A percentile compares a stretch with the other conserved stretches of the same genome.
Evolutionary conservation across 2,797 vertebrate genomes (phyloP).

Genomic region (Huso huso): DNA sequence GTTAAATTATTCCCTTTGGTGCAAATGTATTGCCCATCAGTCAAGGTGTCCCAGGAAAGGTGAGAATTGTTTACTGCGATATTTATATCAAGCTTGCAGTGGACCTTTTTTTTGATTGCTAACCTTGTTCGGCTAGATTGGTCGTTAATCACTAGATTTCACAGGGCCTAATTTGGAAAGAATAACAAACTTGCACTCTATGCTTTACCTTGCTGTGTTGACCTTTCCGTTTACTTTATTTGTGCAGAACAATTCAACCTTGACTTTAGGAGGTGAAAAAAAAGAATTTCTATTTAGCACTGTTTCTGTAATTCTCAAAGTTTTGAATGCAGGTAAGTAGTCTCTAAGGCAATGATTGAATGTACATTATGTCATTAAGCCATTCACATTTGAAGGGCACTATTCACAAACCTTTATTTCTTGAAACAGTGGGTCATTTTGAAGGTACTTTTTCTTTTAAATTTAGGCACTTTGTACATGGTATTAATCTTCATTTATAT

Average conservation of each 20-base stretch:
- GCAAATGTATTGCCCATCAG: conserved; percentile 1
- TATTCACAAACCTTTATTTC: too few relatives aligned
- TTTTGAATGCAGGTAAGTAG: too few relatives aligned
- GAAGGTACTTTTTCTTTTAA: too few relatives aligned
- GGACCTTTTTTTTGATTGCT: neutral
- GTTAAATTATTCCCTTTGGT: conserved; percentile 14
- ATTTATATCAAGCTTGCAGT: neutral
- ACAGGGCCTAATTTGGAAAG: neutral
- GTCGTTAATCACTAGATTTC: neutral
- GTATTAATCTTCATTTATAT: too few relatives aligned
- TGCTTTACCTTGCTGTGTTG: neutral
- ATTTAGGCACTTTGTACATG: too few relatives aligned
- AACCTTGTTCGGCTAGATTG: conserved; percentile 2
- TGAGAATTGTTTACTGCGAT: conserved; percentile 5
- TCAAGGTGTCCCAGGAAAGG: conserved; percentile 7
- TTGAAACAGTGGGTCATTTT: too few relatives aligned
- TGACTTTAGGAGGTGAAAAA: too few relatives aligned
- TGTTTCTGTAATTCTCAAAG: too few relatives aligned
- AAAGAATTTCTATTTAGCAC: too few relatives aligned
- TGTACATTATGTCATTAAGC: too few relatives aligned
- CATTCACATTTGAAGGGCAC: too few relatives aligned
- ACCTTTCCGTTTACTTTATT: neutral
- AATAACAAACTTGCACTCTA: neutral
- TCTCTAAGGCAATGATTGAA: too few relatives aligned
- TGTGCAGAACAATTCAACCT: neutral